phyloP scores from a whole-genome alignment of 2,888 invertebrate species.

The Tryphoninae sp. region DNA sequence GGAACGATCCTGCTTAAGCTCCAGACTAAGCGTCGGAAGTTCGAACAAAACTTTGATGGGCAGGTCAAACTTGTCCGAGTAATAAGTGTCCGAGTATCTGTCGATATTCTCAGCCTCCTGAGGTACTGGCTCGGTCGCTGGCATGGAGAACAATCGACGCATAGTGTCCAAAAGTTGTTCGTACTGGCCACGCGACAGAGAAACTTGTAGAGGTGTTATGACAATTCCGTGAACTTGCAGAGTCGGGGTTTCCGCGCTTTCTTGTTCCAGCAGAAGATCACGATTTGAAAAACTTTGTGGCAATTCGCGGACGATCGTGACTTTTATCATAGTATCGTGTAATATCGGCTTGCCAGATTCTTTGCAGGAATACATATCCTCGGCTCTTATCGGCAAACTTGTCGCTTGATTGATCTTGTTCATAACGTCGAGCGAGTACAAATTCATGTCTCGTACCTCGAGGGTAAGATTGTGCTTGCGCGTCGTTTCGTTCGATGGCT shows the following conservation, averaged over 20 bases:
- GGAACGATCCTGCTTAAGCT: constrained; percentile 88
- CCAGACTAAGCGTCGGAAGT: constrained; percentile 88
- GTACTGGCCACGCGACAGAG: constrained; percentile 93
- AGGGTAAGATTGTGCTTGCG: constrained; percentile 80
- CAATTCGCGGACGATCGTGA: constrained; percentile 84
- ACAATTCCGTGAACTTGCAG: constrained; percentile 86
- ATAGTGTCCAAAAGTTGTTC: constrained; percentile 92
- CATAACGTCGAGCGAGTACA: constrained; percentile 89
- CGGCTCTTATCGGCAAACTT: constrained; percentile 83
- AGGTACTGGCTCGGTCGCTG: constrained; percentile 76
- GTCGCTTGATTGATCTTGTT: constrained; percentile 70
- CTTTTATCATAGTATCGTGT: constrained; percentile 92
- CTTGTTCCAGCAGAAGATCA: constrained; percentile 64
- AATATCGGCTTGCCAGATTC: constrained; percentile 92
- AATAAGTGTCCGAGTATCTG: constrained; percentile 73
- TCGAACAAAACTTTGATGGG: constrained; percentile 86
- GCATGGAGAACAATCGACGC: constrained; percentile 78
- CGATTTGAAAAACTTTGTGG: constrained; percentile 66
- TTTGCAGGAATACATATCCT: constrained; percentile 89
- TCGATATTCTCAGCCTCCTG: constrained; percentile 74
- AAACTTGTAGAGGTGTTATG: constrained; percentile 92
- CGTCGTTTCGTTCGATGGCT: constrained; percentile 72
- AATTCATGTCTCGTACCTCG: constrained; percentile 92
- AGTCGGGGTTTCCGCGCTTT: constrained; percentile 69
- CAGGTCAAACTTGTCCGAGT: constrained; percentile 76